These are phyloP conservation scores for Bungarus multicinctus DNA, from an alignment of 2,113 vertebrate genomes.

Conservation along the genomic window DNA sequence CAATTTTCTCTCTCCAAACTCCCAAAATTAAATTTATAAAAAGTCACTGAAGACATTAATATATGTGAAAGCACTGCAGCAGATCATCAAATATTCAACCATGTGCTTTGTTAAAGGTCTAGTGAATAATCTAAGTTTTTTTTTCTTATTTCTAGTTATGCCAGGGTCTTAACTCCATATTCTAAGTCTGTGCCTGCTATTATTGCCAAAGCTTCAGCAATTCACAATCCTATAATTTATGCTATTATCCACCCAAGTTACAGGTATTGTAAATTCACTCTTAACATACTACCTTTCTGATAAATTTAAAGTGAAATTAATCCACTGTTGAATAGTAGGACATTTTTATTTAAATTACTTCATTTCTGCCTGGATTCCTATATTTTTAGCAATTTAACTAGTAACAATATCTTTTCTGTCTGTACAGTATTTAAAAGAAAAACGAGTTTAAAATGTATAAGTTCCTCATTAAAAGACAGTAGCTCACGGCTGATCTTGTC, in stretches of 20 bases:
- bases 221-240: constrained; percentile 74
- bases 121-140: constrained; percentile 3
- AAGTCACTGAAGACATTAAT: not conserved
- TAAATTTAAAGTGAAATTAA: not conserved
- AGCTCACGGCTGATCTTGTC: not conserved
- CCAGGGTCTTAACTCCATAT: constrained; percentile 63
- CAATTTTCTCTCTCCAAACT: not conserved
- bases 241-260: constrained; percentile 73
- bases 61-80: not conserved
- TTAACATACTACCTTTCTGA: constrained; percentile 16
- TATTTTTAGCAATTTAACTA: not conserved
- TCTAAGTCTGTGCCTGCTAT: constrained; percentile 71
- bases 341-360: not conserved
- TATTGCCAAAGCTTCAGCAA: constrained; percentile 71
- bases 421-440: not conserved
- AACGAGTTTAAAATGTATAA: not conserved
- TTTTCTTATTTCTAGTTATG: constrained; percentile 57
- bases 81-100: not conserved
- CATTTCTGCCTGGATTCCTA: not conserved
- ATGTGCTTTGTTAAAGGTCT: not conserved
- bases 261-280: constrained; percentile 61
- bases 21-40: not conserved
- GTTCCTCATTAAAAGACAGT: not conserved
- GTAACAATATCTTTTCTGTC: not conserved
- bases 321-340: not conserved